Conservation (phyloP, 2,888 invertebrate genomes). For the Plemyria rubiginata region DNA sequence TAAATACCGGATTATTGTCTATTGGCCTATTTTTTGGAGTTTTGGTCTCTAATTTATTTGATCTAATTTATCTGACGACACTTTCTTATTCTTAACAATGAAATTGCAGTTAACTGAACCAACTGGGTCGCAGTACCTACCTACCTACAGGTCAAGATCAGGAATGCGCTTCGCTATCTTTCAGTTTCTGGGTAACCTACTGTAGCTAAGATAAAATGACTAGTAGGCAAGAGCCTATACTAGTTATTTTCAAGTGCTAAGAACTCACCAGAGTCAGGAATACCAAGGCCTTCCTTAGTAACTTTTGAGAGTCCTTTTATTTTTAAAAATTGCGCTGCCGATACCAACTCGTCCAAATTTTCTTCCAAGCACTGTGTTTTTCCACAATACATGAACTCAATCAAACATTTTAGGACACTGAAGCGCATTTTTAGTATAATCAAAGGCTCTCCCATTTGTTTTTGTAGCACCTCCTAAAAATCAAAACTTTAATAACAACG, state of each 20-base stretch:
- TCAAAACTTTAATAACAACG: background rate
- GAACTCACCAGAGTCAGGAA: slow-evolving; percentile 72
- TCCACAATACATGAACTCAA: slow-evolving; percentile 92
- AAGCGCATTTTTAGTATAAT: slow-evolving; percentile 89
- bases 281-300: slow-evolving; percentile 81
- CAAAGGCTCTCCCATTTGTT: slow-evolving; percentile 83
- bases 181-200: too few species aligned
- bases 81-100: too few species aligned
- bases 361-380: slow-evolving; percentile 89
- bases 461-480: slow-evolving; percentile 84
- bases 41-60: too few species aligned
- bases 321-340: slow-evolving; percentile 89
- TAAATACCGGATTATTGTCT: too few species aligned
- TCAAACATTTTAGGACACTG: slow-evolving; percentile 88
- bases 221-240: too few species aligned
- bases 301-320: slow-evolving; percentile 86
- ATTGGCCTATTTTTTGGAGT: too few species aligned
- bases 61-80: too few species aligned
- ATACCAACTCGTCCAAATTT: slow-evolving; percentile 87
- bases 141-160: too few species aligned
- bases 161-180: too few species aligned
- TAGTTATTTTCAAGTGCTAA: background rate
- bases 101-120: too few species aligned
- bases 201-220: too few species aligned
- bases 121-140: too few species aligned